Percentiles rank a stretch among this genome's conserved stretches.
These are phyloP conservation scores for Oryzias curvinotus DNA, from an alignment of 2,113 vertebrate genomes.

Conservation along the genomic window DNA sequence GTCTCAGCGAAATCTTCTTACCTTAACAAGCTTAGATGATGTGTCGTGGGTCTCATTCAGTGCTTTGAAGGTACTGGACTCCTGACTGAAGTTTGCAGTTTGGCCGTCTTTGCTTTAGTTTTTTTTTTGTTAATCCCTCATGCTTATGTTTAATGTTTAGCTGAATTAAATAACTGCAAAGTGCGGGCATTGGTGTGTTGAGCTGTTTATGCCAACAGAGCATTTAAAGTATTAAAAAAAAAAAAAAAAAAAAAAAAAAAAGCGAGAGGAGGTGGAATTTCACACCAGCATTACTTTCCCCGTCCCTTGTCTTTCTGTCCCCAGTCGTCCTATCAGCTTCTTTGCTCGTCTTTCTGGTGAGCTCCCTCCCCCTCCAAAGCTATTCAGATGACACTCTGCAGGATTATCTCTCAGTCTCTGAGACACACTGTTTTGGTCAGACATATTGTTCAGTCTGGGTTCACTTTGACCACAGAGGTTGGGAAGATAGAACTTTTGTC, in stretches of 20 bases:
- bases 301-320: conserved; percentile 13
- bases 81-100: conserved; percentile 13
- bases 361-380: conserved; percentile 68
- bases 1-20: conserved; percentile 74
- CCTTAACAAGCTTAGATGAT: conserved; percentile 70
- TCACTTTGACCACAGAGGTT: conserved; percentile 45
- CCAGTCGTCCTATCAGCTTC: conserved; percentile 44
- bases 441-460: conserved; percentile 50
- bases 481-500: conserved; percentile 22
- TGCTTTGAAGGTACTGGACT: conserved; percentile 32
- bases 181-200: neutral
- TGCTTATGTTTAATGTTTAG: neutral
- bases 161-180: neutral
- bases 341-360: conserved; percentile 35
- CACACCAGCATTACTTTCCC: conserved; percentile 3
- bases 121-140: conserved; percentile 11
- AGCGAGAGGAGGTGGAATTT: neutral
- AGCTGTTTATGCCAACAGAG: neutral
- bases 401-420: conserved; percentile 78
- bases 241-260: neutral
- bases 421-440: conserved; percentile 61
- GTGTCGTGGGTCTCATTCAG: conserved; percentile 63
- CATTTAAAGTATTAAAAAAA: neutral
- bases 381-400: conserved; percentile 72
- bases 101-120: neutral